phyloP scores from a whole-genome alignment of 1,140 invertebrate species.

The Oncopodura yosiiana region DNA sequence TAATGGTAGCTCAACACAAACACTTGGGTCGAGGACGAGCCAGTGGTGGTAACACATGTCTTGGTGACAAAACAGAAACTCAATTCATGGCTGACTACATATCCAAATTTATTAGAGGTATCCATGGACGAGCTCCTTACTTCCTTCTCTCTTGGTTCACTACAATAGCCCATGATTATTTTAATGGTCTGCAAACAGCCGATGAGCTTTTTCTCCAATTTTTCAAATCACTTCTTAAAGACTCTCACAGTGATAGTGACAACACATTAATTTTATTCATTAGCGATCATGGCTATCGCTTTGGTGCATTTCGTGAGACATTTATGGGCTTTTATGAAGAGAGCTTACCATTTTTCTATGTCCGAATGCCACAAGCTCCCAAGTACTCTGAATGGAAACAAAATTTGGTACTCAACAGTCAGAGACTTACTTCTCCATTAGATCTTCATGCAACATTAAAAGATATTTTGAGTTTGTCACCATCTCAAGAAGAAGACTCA shows the following conservation, averaged over 20 bases:
- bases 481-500: neutral
- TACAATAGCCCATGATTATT: conserved; percentile 28
- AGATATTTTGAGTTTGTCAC: conserved; percentile 12
- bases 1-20: no score
- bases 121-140: conserved; percentile 9
- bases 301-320: conserved; percentile 31
- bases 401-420: conserved; percentile 19
- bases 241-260: conserved; percentile 4
- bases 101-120: neutral
- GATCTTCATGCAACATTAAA: conserved; percentile 32
- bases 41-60: neutral
- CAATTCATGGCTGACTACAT: neutral
- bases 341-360: conserved; percentile 34
- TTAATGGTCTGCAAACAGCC: conserved; percentile 27
- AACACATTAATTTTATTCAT: conserved; percentile 35
- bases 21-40: no score
- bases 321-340: conserved; percentile 36
- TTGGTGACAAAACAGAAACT: neutral
- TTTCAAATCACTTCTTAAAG: conserved; percentile 9
- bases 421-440: conserved; percentile 29
- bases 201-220: conserved; percentile 20
- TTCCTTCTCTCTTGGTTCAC: conserved; percentile 34
- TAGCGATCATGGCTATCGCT: conserved; percentile 35
- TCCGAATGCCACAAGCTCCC: conserved; percentile 24
- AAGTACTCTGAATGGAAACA: conserved; percentile 18